Conservation (phyloP, 2,888 invertebrate genomes). For the Drosophila falleni region DNA sequence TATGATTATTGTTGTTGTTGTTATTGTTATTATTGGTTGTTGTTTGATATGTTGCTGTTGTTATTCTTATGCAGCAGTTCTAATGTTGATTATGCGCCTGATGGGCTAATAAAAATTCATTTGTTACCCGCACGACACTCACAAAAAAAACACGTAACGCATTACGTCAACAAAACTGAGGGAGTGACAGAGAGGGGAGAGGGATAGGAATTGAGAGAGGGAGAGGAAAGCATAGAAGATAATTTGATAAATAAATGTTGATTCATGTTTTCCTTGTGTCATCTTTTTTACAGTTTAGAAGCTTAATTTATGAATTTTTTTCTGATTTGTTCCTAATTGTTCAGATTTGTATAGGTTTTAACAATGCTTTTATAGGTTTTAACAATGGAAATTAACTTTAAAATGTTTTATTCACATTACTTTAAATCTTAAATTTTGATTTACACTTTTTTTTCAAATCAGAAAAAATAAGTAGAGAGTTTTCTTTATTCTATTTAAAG, state of each 20-base stretch:
- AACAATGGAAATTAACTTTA: too few species aligned
- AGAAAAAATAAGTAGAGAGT: too few species aligned
- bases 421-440: too few species aligned
- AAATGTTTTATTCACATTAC: too few species aligned
- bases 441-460: too few species aligned
- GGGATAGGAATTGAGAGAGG: not conserved
- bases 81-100: conserved; percentile 61
- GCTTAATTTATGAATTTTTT: not conserved
- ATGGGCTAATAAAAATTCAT: conserved; percentile 81
- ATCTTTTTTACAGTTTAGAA: conserved; percentile 12
- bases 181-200: not conserved
- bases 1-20: conserved; percentile 14
- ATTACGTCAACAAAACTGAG: conserved; percentile 47
- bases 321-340: too few species aligned
- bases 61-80: conserved; percentile 78
- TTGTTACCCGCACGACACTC: conserved; percentile 47
- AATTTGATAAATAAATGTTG: conserved; percentile 30
- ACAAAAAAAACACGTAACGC: conserved; percentile 52
- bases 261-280: conserved; percentile 9
- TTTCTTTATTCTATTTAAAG: too few species aligned
- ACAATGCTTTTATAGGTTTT: too few species aligned
- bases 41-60: conserved; percentile 61
- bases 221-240: not conserved
- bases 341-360: too few species aligned
- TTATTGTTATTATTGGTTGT: conserved; percentile 53